Percentiles rank a stretch among this genome's conserved stretches.
phyloP scores from a whole-genome alignment of 2,888 invertebrate species.

The Ichneumoninae sp. region DNA sequence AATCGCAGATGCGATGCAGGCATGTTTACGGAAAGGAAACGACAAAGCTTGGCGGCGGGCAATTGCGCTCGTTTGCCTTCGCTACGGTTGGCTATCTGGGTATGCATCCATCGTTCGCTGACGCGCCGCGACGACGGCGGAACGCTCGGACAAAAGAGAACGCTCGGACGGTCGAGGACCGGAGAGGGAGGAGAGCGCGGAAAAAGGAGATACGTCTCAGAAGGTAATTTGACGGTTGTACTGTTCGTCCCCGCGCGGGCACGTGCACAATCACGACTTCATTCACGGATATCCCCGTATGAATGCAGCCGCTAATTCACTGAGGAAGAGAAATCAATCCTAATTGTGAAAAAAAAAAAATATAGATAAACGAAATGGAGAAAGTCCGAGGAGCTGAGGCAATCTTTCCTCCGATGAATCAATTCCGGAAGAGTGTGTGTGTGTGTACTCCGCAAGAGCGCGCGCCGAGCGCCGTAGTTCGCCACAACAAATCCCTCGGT shows the following conservation, averaged over 20 bases:
- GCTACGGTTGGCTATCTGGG: background rate
- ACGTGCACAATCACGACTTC: constrained; percentile 60
- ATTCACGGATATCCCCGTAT: constrained; percentile 50
- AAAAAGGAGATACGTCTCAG: constrained; percentile 31
- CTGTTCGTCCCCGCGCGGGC: constrained; percentile 21
- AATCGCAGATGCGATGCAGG: too few relatives aligned
- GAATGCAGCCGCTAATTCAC: constrained; percentile 60
- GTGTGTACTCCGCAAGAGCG: background rate
- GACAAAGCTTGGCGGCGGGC: too few relatives aligned
- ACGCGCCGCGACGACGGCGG: constrained; percentile 7
- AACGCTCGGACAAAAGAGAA: background rate
- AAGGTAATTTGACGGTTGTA: constrained; percentile 44
- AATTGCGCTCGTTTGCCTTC: too few relatives aligned
- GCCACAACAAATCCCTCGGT: constrained; percentile 27
- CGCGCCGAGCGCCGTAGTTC: constrained; percentile 1
- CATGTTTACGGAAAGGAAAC: too few relatives aligned
- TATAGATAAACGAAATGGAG: constrained; percentile 13
- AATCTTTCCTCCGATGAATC: constrained; percentile 7
- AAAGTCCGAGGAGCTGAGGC: constrained; percentile 19
- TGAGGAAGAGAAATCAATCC: constrained; percentile 44
- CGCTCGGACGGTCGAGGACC: background rate
- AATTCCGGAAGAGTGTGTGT: background rate
- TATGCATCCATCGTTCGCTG: constrained; percentile 30
- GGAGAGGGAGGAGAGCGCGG: background rate
- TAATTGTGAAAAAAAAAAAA: constrained; percentile 48